Base-by-base conservation (phyloP, 2,888 invertebrate genomes). In the Coelopa pilipes region DNA sequence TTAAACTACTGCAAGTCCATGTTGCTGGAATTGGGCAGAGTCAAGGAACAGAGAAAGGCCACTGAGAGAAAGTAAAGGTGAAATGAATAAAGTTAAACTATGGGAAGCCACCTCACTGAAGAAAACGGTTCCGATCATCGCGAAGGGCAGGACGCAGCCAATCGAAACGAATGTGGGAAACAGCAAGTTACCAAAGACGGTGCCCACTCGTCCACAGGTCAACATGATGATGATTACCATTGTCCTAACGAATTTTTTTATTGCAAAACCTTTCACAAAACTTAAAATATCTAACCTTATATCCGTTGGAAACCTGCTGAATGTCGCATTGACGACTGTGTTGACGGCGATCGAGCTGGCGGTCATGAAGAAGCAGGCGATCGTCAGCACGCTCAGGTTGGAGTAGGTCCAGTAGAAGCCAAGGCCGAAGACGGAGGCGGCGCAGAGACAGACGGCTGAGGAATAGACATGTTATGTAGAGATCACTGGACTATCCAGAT, bases 61-160 rank as follows among this genome's bases (percentile, higher is more conserved):
- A 34, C 34, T 34, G 34, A 34, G 34, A 7, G 34, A 2, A 34
- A 34, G 34, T 4, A 34, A 4, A 7, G 7, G 34, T 34, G 4
- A 34, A 34, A 34, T 34, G 34, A 34, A 34, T 34, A 34, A 34
- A 34, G 34, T 7, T 4, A 34, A 34, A 34, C 34, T 34, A 4
- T 34, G 2, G 7, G 34, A 34, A 7, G 7, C 7, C 34, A 34
- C 4, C 84, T 89, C 88, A 93, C 93, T 88, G 78, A 90, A 81
- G 80, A 92, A 89, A 24, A 92, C 90, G n/a, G 88, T 81, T 46
- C 91, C 91, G 75, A 94, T 90, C 82, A 92, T 90, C 57, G 92
- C 85, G 83, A 94, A 94, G 11, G 94, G 93, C 19, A 93, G 92
- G 21, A 91, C 85, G 81, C 94, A 94, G 65, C 93, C 93, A 47